These are phyloP conservation scores for Apistogramma diplotaenia DNA, from an alignment of 2,113 vertebrate species.

Conservation along the genomic window DNA sequence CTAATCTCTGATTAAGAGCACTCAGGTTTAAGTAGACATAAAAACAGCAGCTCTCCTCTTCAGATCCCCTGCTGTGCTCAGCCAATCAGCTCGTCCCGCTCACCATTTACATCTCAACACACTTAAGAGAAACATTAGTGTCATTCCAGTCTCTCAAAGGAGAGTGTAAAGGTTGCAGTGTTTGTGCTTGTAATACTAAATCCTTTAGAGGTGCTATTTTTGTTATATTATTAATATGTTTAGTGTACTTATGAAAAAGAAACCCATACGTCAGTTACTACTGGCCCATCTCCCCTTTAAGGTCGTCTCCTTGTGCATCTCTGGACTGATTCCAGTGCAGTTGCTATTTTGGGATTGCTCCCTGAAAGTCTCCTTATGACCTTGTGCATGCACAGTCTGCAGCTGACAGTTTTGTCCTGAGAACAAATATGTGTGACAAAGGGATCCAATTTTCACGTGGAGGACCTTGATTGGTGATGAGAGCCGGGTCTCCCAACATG, in stretches of 20 bases:
- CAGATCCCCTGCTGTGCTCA: slow-evolving; percentile 25
- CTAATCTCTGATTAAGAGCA: slow-evolving; percentile 43
- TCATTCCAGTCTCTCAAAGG: background rate
- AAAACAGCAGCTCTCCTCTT: slow-evolving; percentile 30
- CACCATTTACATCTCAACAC: background rate
- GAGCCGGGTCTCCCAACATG: rapidly evolving
- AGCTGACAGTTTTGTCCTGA: background rate
- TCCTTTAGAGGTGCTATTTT: background rate
- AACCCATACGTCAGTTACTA: too few species aligned
- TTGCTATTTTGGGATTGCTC: background rate
- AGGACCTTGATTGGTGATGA: background rate
- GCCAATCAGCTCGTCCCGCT: slow-evolving; percentile 33
- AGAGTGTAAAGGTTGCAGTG: background rate
- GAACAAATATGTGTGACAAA: background rate
- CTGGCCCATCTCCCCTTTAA: background rate
- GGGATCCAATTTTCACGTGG: rapidly evolving
- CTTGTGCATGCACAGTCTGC: rapidly evolving
- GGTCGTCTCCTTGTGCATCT: background rate
- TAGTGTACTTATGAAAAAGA: background rate
- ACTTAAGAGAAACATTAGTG: background rate
- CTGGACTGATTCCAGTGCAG: background rate
- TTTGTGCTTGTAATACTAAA: background rate
- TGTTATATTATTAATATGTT: background rate
- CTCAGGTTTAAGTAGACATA: slow-evolving; percentile 16
- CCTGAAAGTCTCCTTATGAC: background rate